Base-by-base conservation (phyloP, 2,113 vertebrate genomes). In the Dipodomys spectabilis region DNA sequence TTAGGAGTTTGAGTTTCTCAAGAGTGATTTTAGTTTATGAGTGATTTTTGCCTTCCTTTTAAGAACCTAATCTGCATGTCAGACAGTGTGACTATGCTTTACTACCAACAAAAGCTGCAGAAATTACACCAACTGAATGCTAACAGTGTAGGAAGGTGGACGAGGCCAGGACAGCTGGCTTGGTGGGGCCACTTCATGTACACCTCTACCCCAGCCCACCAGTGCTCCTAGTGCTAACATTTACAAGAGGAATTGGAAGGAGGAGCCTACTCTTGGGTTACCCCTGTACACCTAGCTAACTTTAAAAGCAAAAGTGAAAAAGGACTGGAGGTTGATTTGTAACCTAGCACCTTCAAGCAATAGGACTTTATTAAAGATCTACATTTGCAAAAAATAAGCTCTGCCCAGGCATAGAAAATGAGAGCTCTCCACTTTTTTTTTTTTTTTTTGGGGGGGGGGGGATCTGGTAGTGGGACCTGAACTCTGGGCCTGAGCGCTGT, bases 331-430 rank as follows among this genome's bases (percentile, higher is more conserved):
- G 25, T 12, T 82, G 27, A 82, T 44, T 7, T 88, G 25, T 25
- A 83, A 68, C 28, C 9, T 4, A 73, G 23, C 7, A 91, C 45
- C 65, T 94, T 86, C 79, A 86, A 93, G 84, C 88, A 78, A 75
- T 75, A 82, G n/a, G 12, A 7, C 86, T 13, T 93, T 86, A 96
- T 77, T 62, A 5, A 12, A 83, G 64, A 35, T n/a, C 23, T 62
- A 49, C 30, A 83, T 53, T 86, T 79, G 49, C 35, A 68, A 9
- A 78, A 84, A 88, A 84, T 64, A 8, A 84, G 44, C 39, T 82
- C 90, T 90, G 57, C 57, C 68, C 81, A 3, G 39, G 67, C 27
- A 27, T 79, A 30, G 45, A 73, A 88, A 83, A n/a, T 71, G 22
- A 93, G 44, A n/a, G 49, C 49, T 49, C 49, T 49, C 12, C 49